These are phyloP conservation scores for Glyptemys insculpta DNA, from an alignment of 2,797 vertebrate genomes.

Conservation along the genomic window DNA sequence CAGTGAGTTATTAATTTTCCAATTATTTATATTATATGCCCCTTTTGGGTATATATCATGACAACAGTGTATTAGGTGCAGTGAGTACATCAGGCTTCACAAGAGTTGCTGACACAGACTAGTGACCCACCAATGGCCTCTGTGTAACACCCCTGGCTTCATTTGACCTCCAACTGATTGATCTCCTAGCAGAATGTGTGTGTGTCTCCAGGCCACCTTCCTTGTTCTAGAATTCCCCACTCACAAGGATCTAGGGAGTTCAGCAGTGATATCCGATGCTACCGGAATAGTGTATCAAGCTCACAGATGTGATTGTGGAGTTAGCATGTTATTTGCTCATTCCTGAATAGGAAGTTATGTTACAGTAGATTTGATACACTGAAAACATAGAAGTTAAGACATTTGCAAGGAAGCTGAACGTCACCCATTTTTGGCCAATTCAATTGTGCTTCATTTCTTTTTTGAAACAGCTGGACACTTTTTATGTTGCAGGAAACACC, in stretches of 20 bases:
- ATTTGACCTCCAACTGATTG: neutral
- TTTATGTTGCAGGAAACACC: too few species aligned
- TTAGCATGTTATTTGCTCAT: neutral
- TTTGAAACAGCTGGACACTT: too few species aligned
- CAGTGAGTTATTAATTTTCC: neutral
- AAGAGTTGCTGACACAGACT: neutral
- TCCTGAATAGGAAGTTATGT: neutral
- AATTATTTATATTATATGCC: neutral
- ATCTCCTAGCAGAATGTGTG: neutral
- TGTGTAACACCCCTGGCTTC: neutral
- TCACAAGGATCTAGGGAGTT: neutral
- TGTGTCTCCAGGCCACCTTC: neutral
- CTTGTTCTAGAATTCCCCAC: neutral
- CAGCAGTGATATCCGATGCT: neutral
- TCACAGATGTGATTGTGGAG: neutral
- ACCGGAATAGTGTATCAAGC: rapidly evolving
- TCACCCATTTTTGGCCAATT: neutral
- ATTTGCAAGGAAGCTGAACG: neutral
- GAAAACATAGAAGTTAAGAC: neutral
- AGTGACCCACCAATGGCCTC: neutral
- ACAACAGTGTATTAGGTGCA: neutral
- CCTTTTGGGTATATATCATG: neutral
- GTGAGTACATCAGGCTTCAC: neutral
- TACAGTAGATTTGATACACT: neutral
- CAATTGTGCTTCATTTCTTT: too few species aligned